phyloP scores from a whole-genome alignment of 2,113 vertebrate species.

The Perognathus longimembris region DNA sequence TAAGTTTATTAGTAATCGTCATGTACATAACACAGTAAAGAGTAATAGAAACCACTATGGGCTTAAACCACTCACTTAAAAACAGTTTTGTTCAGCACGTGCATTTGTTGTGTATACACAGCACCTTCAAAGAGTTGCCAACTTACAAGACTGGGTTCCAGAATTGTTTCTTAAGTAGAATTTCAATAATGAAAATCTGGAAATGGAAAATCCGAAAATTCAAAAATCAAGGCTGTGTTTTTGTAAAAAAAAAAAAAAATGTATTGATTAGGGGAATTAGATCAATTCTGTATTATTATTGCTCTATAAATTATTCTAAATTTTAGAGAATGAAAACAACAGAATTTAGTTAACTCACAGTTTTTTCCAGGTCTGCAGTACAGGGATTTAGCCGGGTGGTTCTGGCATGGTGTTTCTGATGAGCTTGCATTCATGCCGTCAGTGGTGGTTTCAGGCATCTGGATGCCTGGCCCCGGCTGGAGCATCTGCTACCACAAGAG shows the following conservation, averaged over 20 bases:
- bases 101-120: background rate
- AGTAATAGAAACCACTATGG: background rate
- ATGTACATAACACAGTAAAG: background rate
- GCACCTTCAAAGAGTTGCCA: background rate
- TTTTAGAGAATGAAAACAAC: background rate
- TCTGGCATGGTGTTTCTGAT: background rate
- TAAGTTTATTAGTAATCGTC: background rate
- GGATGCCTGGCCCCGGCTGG: background rate
- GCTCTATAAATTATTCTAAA: background rate
- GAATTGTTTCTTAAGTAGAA: slow-evolving; percentile 36
- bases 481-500: background rate
- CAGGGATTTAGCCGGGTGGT: background rate
- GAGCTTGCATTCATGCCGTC: background rate
- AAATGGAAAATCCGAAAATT: background rate
- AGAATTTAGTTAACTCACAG: background rate
- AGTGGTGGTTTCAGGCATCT: background rate
- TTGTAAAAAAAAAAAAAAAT: slow-evolving; percentile 12
- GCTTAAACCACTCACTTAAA: slow-evolving; percentile 20
- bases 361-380: background rate
- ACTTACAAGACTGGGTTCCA: slow-evolving; percentile 8
- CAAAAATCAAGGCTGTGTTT: background rate
- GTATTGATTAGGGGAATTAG: background rate
- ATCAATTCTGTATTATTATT: background rate
- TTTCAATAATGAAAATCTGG: slow-evolving; percentile 15
- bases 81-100: background rate